Evolutionary conservation across 2,888 invertebrate genomes (phyloP).

Genomic region (Apotomis capreana): DNA sequence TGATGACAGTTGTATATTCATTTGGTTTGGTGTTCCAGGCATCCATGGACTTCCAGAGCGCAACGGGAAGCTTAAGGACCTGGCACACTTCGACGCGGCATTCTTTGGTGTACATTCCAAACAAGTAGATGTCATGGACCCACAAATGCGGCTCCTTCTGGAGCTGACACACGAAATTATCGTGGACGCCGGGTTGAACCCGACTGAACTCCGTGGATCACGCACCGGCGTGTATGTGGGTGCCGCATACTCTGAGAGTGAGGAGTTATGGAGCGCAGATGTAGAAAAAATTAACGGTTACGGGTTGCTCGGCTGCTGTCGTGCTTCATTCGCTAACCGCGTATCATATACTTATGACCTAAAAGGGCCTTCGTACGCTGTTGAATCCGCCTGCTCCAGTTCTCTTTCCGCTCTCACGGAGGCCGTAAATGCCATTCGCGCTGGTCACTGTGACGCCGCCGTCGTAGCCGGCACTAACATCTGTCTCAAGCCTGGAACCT

Average conservation of each 20-base stretch:
- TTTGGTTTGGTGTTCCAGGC: conserved; percentile 70
- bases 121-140: conserved; percentile 96
- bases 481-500: conserved; percentile 69
- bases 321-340: conserved; percentile 13
- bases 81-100: conserved; percentile 92
- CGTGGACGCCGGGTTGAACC: conserved; percentile 94
- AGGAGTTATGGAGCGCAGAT: conserved; percentile 92
- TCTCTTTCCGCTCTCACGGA: conserved; percentile 38
- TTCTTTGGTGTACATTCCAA: conserved; percentile 96
- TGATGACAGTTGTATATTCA: too few species aligned
- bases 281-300: conserved; percentile 88
- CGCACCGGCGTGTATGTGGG: conserved; percentile 98
- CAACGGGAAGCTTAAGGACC: conserved; percentile 91
- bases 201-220: conserved; percentile 91
- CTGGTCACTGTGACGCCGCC: conserved; percentile 56
- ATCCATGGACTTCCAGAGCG: conserved; percentile 92
- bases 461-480: conserved; percentile 81
- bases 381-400: conserved; percentile 25
- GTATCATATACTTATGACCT: conserved; percentile 7
- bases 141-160: conserved; percentile 93
- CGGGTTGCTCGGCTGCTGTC: conserved; percentile 84
- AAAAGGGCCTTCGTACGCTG: conserved; percentile 16
- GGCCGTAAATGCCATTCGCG: conserved; percentile 38
- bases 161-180: conserved; percentile 97
- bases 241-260: conserved; percentile 95